These are phyloP conservation scores for Petrophora chlorosata DNA, from an alignment of 2,888 invertebrate genomes.

Conservation along the genomic window DNA sequence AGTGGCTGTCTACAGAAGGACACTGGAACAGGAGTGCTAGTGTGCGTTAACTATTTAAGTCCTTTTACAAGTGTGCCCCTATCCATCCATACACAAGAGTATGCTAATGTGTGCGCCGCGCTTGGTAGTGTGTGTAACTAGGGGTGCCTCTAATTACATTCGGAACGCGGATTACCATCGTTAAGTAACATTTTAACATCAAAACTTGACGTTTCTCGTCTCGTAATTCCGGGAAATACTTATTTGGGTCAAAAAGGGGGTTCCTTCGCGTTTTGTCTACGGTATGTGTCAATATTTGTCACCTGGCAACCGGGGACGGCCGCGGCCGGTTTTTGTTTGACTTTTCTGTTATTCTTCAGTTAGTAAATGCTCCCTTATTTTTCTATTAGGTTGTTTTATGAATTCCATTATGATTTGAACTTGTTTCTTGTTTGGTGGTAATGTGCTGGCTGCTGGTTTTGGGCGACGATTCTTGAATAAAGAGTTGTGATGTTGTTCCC, in stretches of 20 bases:
- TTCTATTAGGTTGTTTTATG: conserved; percentile 30
- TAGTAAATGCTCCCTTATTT: conserved; percentile 35
- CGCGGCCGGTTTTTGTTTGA: conserved; percentile 29
- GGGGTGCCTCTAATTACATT: conserved; percentile 41
- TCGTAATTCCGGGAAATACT: conserved; percentile 52
- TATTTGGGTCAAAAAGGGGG: conserved; percentile 64
- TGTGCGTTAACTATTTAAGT: background rate
- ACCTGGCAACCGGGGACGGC: conserved; percentile 39
- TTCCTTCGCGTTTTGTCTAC: conserved; percentile 34
- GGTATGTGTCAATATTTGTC: conserved; percentile 67
- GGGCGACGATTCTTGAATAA: too few relatives aligned
- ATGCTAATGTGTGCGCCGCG: conserved; percentile 14
- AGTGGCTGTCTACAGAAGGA: too few relatives aligned
- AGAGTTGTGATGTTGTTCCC: too few relatives aligned
- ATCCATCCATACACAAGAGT: background rate
- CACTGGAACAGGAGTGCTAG: too few relatives aligned
- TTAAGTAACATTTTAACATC: conserved; percentile 36
- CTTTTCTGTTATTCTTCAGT: conserved; percentile 30
- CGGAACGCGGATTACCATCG: conserved; percentile 44
- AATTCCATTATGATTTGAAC: conserved; percentile 11
- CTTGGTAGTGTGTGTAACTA: conserved; percentile 27
- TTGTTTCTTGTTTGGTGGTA: background rate
- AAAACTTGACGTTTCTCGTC: conserved; percentile 31
- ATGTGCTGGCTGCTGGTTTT: background rate
- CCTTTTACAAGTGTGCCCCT: background rate